A percentile compares a stretch with the other conserved stretches of the same genome.
Evolutionary conservation across 1,140 invertebrate species (phyloP).

Genomic region (Vollenhovia emeryi): DNA sequence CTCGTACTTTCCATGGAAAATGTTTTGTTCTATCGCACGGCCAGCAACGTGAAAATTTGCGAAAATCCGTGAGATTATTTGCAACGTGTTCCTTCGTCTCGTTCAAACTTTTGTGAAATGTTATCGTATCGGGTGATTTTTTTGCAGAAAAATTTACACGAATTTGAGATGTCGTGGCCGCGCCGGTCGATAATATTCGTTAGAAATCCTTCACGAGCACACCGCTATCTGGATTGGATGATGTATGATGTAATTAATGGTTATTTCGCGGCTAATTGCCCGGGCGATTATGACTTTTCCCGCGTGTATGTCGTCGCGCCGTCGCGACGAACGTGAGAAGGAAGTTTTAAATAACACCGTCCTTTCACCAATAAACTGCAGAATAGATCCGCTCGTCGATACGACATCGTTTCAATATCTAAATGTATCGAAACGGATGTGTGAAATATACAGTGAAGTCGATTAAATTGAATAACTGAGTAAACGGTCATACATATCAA

Average conservation of each 20-base stretch:
- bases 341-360: conserved; percentile 30
- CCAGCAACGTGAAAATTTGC: conserved; percentile 1
- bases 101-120: conserved; percentile 4
- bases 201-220: conserved; percentile 40
- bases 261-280: conserved; percentile 55
- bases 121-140: background rate
- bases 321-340: background rate
- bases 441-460: background rate
- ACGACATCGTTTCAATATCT: background rate
- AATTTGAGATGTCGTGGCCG: background rate
- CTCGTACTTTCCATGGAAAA: background rate
- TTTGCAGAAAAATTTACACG: conserved; percentile 11
- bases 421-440: background rate
- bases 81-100: background rate
- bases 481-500: background rate
- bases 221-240: conserved; percentile 34
- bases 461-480: background rate
- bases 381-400: background rate
- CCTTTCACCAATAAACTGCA: conserved; percentile 25
- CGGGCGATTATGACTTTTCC: conserved; percentile 58
- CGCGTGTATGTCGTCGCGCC: conserved; percentile 6
- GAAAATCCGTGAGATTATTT: conserved; percentile 8
- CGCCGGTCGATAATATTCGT: conserved; percentile 23
- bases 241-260: conserved; percentile 54
- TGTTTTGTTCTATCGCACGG: background rate